Percentiles rank a stretch among this genome's conserved stretches.
phyloP scores from a whole-genome alignment of 2,113 vertebrate species.

The Gopherus flavomarginatus region DNA sequence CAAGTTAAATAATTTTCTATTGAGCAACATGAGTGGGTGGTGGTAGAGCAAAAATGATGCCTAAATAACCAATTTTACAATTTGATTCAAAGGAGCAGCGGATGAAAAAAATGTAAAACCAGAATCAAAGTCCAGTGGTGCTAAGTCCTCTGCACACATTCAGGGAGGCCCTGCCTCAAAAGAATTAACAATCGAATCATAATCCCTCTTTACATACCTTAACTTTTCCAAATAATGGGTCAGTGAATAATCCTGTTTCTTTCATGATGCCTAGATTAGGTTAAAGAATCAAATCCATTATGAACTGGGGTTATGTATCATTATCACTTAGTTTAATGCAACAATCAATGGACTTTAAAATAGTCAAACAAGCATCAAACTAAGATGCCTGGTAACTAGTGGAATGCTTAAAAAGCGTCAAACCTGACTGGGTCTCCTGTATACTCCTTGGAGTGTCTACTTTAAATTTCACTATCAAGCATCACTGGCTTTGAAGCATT shows the following conservation, averaged over 20 bases:
- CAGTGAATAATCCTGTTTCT: fast-evolving
- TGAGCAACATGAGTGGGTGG: not conserved
- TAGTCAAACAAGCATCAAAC: not conserved
- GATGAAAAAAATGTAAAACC: not conserved
- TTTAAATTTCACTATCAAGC: not conserved
- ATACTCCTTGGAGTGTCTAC: not conserved
- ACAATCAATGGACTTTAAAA: not conserved
- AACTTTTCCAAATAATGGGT: not conserved
- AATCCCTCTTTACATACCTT: not conserved
- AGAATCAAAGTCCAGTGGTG: not conserved
- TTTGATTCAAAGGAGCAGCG: not conserved
- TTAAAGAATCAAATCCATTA: not conserved
- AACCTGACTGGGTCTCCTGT: not conserved
- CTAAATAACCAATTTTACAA: not conserved
- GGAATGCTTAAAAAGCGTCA: not conserved
- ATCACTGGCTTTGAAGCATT: not conserved
- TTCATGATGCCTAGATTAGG: not conserved
- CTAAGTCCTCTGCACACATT: not conserved
- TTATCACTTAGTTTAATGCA: not conserved
- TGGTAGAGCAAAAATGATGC: not conserved
- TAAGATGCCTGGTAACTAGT: not conserved
- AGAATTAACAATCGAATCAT: not conserved
- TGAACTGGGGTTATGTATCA: not conserved
- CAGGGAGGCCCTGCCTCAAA: not conserved
- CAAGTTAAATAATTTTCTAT: not conserved